Base-by-base conservation (phyloP, 2,888 invertebrate species). In the Tuberolachnus salignus region DNA sequence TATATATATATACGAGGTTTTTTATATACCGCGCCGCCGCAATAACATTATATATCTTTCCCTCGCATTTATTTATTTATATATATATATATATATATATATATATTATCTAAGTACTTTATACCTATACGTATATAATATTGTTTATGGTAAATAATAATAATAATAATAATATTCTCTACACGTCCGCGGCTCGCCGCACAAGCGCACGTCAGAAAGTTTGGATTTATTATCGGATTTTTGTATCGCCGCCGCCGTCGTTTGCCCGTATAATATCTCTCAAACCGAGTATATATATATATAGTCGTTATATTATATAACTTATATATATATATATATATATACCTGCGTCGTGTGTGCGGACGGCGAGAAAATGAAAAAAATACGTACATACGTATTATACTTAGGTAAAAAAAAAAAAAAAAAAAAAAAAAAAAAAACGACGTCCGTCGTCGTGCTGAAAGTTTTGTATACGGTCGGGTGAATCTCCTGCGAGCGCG, bases 181-280 rank as follows among this genome's bases (percentile, higher is more conserved):
- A 74, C 73, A 64, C 63, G 73, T 73, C 73, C 51, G 34, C 34
- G 51, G 42, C 51, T 21, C n/a, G n/a, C n/a, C n/a, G 23, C 57
- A 57, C 57, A 57, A 46, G 73, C 73, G 51, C 53, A 64, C 64
- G 73, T 74, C 73, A 53, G 53, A 64, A 53, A 74, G 73, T 74
- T 74, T 64, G 61, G 72, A 73, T 73, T 74, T 74, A 64, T 74
- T 44, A 42, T 74, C 63, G 63, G 51, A 74, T 74, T 74, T n/a
- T 51, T 21, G 34, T 73, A 63, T 73, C 72, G 19, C n/a, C 46
- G n/a, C 44, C 57, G 16, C n/a, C 44, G 71, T 8, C 16, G 44
- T 70, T 70, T 70, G 55, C 44, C 21, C 44, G 44, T 23, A 55
- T 53, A 42, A 19, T 53, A 2, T 3, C 34, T 34, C 34, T 34